Percentiles rank a stretch among this genome's conserved stretches.
phyloP scores from a whole-genome alignment of 2,888 invertebrate species.

The Rhingia rostrata region DNA sequence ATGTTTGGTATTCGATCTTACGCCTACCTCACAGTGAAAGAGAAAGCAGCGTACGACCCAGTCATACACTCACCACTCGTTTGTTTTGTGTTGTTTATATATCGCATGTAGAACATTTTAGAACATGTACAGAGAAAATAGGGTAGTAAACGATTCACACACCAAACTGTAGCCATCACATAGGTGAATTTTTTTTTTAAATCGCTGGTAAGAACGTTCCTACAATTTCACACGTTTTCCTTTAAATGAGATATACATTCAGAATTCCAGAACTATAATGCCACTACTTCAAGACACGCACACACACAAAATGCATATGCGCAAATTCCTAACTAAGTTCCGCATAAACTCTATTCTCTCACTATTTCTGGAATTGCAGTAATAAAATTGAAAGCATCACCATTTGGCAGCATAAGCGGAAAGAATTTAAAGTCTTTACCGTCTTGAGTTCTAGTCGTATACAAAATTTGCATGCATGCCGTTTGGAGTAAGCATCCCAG shows the following conservation, averaged over 20 bases:
- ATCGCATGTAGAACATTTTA: too few relatives aligned
- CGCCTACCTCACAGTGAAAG: too few relatives aligned
- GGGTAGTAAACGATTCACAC: too few relatives aligned
- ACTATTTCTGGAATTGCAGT: constrained; percentile 3
- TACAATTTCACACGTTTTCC: too few relatives aligned
- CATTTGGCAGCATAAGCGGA: constrained; percentile 17
- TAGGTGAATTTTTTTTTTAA: too few relatives aligned
- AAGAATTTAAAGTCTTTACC: constrained; percentile 30
- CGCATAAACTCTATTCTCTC: constrained; percentile 10
- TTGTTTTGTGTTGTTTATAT: too few relatives aligned
- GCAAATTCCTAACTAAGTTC: neutral
- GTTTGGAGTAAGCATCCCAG: constrained; percentile 17
- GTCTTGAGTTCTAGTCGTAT: constrained; percentile 11
- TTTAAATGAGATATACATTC: neutral
- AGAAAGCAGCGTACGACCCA: too few relatives aligned
- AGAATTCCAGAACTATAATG: neutral
- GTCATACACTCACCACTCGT: too few relatives aligned
- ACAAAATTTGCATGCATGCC: constrained; percentile 53
- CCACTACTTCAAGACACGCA: neutral
- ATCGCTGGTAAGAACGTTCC: too few relatives aligned
- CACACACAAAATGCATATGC: neutral
- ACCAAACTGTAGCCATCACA: too few relatives aligned
- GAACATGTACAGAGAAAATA: too few relatives aligned
- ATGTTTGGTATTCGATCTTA: too few relatives aligned
- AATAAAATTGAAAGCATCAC: constrained; percentile 39